A percentile compares a stretch with the other conserved stretches of the same genome.
These are phyloP conservation scores for Caenorhabditis wallacei DNA, from an alignment of 2,888 invertebrate genomes.

Conservation along the genomic window DNA sequence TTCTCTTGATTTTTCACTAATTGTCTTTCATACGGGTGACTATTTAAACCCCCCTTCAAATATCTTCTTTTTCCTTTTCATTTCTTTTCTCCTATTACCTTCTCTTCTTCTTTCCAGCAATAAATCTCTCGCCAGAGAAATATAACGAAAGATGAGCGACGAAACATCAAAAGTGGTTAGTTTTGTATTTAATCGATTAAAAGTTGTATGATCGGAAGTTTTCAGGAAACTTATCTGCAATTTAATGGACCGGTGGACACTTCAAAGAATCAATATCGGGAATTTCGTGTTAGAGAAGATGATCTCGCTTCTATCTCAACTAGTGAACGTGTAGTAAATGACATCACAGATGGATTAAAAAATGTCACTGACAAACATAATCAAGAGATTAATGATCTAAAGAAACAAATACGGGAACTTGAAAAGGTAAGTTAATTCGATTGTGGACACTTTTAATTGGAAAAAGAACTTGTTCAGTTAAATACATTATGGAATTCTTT, in stretches of 20 bases:
- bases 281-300: background rate
- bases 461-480: background rate
- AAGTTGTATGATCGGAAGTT: background rate
- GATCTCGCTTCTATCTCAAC: background rate
- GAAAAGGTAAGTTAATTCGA: slow-evolving; percentile 7
- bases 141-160: slow-evolving; percentile 4
- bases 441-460: no score
- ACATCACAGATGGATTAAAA: background rate
- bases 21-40: slow-evolving; percentile 13
- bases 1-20: slow-evolving; percentile 2
- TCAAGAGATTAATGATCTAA: background rate
- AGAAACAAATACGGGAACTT: slow-evolving; percentile 4
- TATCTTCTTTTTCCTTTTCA: slow-evolving; percentile 13
- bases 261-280: slow-evolving; percentile 22
- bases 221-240: background rate
- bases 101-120: slow-evolving; percentile 16
- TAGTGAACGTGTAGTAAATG: background rate
- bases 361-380: background rate
- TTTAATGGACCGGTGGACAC: background rate
- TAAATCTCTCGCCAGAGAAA: slow-evolving; percentile 21
- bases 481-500: background rate
- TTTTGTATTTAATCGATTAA: background rate
- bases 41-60: slow-evolving; percentile 12
- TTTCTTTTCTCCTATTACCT: background rate
- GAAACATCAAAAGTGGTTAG: background rate